Evolutionary conservation across 2,797 vertebrate species (phyloP), one percentile per base, ranked within the genome.

Genomic region (Etheostoma nigrum): DNA sequence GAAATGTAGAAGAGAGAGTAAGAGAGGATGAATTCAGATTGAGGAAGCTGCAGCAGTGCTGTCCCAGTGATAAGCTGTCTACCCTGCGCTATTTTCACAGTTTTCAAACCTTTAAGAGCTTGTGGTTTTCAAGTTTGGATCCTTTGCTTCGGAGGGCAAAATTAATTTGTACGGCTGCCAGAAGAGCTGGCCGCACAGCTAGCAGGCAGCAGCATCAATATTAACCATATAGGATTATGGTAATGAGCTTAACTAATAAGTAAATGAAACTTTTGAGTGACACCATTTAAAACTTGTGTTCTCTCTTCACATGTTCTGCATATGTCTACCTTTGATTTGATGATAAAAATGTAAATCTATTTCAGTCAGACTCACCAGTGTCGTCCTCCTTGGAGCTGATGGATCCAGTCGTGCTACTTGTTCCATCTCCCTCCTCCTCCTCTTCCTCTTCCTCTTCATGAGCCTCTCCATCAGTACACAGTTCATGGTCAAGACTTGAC

Each of bases 311-410:
- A 57, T 16, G 21, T 15, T 58, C 49, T 55, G 23, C 4, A 14
- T 3, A 21, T 64, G 42, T 52, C 15, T 10, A 25, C 13, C 18
- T 64, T 23, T 54, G n/a, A 57, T 65, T 70, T 48, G 23, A n/a
- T 33, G 19, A 58, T 18, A 8, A 9, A 4, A 61, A 14, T n/a
- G 33, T 23, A 21, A 40, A 63, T 25, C 1, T 3, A 73, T 72
- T 64, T 67, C 42, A 59, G 57, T 87, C 15, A 68, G 58, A 96
- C 97, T 97, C 91, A 99, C 98, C 95, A 70, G 72, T 88, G 61
- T 95, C 94, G 15, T 95, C 95, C 49, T 95, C 95, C 72, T 90
- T 95, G 88, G 94, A 94, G 89, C 92, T 65, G 82, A 92, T 76
- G 72, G 88, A 96, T 79, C 87, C 93, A 14, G 82, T 93, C 78